Percentiles rank a stretch among this genome's conserved stretches.
Conservation (phyloP, 2,113 vertebrate species). For the Trachemys scripta region DNA sequence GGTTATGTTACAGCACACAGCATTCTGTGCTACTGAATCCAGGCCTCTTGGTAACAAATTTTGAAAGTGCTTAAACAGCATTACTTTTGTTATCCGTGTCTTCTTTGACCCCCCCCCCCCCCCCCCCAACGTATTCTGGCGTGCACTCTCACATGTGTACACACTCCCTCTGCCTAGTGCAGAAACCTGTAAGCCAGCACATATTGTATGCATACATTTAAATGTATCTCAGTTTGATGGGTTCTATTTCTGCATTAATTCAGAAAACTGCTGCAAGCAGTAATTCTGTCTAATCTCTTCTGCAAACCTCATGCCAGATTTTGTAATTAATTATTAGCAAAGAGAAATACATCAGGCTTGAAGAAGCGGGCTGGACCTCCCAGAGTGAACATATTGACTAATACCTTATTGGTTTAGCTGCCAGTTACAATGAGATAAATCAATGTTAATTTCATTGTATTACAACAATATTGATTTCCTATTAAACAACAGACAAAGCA, state of each 20-base stretch:
- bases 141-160: background rate
- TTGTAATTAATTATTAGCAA: constrained; percentile 65
- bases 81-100: background rate
- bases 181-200: background rate
- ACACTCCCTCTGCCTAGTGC: accelerated
- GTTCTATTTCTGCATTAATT: background rate
- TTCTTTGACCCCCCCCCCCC: background rate
- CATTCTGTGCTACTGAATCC: background rate
- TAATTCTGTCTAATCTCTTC: constrained; percentile 13
- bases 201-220: background rate
- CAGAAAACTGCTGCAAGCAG: background rate
- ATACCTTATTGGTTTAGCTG: constrained; percentile 55
- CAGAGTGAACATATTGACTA: background rate
- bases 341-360: constrained; percentile 17
- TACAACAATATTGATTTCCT: constrained; percentile 78
- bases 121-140: accelerated
- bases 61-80: background rate
- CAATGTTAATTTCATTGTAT: constrained; percentile 77
- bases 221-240: background rate
- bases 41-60: background rate
- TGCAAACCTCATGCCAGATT: background rate
- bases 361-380: background rate
- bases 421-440: constrained; percentile 73
- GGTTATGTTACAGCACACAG: background rate
- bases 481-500: constrained; percentile 72